These are phyloP conservation scores for Nothobranchius kuhntae DNA, from an alignment of 2,113 vertebrate genomes.

Conservation along the genomic window DNA sequence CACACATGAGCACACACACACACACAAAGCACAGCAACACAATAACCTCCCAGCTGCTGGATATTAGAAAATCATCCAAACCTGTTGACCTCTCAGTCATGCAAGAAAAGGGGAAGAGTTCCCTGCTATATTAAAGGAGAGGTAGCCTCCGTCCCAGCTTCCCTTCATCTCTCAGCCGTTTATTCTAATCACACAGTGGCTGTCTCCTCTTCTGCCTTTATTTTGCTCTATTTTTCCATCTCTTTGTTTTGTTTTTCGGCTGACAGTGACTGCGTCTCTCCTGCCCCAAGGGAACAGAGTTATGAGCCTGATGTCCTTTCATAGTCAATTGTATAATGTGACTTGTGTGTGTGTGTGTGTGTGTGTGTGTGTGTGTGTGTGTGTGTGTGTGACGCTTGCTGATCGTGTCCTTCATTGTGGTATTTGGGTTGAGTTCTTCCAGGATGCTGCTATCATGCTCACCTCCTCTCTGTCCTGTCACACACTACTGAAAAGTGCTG, in stretches of 20 bases:
- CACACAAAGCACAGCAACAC: constrained; percentile 58
- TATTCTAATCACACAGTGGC: constrained; percentile 80
- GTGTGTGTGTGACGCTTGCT: constrained; percentile 51
- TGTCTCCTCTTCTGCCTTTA: constrained; percentile 73
- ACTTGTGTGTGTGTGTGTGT: constrained; percentile 40
- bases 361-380: too few relatives aligned
- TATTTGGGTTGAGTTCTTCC: constrained; percentile 69
- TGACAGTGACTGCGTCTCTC: constrained; percentile 76
- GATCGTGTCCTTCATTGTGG: constrained; percentile 60
- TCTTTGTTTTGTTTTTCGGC: constrained; percentile 78
- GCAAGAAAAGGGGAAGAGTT: constrained; percentile 62
- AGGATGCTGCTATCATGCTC: constrained; percentile 71
- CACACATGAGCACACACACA: constrained; percentile 57
- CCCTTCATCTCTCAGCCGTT: constrained; percentile 74
- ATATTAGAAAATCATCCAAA: constrained; percentile 90
- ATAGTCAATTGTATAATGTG: constrained; percentile 78
- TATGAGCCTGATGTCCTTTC: constrained; percentile 79
- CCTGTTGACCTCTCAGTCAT: constrained; percentile 71
- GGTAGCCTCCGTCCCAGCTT: constrained; percentile 69
- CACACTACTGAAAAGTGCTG: constrained; percentile 61
- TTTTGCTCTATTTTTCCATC: constrained; percentile 77
- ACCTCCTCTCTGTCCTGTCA: constrained; percentile 63
- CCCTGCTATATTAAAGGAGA: constrained; percentile 77
- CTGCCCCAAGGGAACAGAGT: constrained; percentile 75
- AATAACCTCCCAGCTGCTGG: constrained; percentile 81